Conservation (phyloP, 2,888 invertebrate species). For the Xylota segnis region DNA sequence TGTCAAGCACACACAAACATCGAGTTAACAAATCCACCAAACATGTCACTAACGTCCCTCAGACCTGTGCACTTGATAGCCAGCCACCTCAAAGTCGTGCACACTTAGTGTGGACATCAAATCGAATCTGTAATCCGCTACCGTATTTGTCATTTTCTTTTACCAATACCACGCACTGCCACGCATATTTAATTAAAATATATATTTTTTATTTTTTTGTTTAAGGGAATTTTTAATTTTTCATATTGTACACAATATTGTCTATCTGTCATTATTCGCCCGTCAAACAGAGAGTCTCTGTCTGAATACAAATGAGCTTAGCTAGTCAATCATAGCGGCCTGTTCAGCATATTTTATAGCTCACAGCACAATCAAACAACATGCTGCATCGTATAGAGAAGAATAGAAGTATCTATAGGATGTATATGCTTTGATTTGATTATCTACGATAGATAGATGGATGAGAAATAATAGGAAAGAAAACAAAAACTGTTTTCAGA, state of each 20-base stretch:
- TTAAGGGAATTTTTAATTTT: slow-evolving; percentile 38
- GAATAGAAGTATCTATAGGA: slow-evolving; percentile 11
- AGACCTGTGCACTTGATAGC: background rate
- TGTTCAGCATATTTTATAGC: slow-evolving; percentile 32
- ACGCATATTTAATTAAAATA: slow-evolving; percentile 39
- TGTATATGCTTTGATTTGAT: slow-evolving; percentile 16
- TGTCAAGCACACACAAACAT: slow-evolving; percentile 10
- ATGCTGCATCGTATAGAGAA: slow-evolving; percentile 10
- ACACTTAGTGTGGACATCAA: background rate
- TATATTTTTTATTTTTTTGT: background rate
- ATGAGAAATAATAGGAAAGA: background rate
- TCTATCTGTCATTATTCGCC: slow-evolving; percentile 50
- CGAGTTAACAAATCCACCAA: background rate
- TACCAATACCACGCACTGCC: slow-evolving; percentile 2
- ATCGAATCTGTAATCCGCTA: slow-evolving; percentile 34
- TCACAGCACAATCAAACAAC: slow-evolving; percentile 12
- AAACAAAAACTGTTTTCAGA: slow-evolving; percentile 4
- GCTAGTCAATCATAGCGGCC: background rate
- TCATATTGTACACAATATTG: slow-evolving; percentile 37
- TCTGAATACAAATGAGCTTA: slow-evolving; percentile 41
- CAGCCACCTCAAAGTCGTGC: slow-evolving; percentile 6
- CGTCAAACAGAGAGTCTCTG: slow-evolving; percentile 16
- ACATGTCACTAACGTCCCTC: slow-evolving; percentile 20
- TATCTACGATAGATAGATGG: background rate
- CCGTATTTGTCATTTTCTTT: slow-evolving; percentile 29